Evolutionary conservation across 2,888 invertebrate species (phyloP), one percentile per base, ranked within the genome.

Genomic region (Empis stercorea): DNA sequence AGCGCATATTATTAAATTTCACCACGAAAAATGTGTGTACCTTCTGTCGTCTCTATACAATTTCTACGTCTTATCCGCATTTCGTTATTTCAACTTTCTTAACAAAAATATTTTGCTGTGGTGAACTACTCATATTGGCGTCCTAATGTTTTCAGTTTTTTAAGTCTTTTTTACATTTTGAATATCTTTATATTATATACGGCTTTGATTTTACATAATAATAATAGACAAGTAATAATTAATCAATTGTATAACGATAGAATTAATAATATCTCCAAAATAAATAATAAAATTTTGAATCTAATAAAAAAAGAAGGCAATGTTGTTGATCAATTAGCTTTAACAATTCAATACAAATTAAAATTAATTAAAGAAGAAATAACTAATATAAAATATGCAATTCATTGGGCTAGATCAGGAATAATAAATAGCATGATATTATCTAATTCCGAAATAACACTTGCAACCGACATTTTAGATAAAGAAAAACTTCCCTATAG

Each of bases 351-450:
- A 45, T 47, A 49, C 37, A 51, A 51, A 44, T 34, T 51, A 42
- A 37, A 50, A 43, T 43, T 52, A 42, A 47, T 51, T 30, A 49
- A 51, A 30, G 49, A 53, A 45, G 50, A 54, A 47, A 27, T 54
- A 44, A 20, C 49, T 30, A 52, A 51, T 46, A 41, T 47, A 34
- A 46, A 46, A 10, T 51, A 53, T 32, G 53, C 49, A 20, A 51
- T 54, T 44, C 47, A 52, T 48, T 52, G 48, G 49, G 45, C 48
- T 1, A 52, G 49, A 46, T 40, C 37, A 43, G 48, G 45, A 13
- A 49, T 55, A 11, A 38, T 51, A 16, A 54, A 54, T 44, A 51
- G 49, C n/a, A 50, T 49, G 15, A 49, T 54, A 30, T 48, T 55
- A 15, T 48, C 51, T 4, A 50, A 48, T 30, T 46, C 44, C 3